Percentiles rank a stretch among this genome's conserved stretches.
Conservation (phyloP, 1,140 invertebrate species). For the Eriocheir sinensis region DNA sequence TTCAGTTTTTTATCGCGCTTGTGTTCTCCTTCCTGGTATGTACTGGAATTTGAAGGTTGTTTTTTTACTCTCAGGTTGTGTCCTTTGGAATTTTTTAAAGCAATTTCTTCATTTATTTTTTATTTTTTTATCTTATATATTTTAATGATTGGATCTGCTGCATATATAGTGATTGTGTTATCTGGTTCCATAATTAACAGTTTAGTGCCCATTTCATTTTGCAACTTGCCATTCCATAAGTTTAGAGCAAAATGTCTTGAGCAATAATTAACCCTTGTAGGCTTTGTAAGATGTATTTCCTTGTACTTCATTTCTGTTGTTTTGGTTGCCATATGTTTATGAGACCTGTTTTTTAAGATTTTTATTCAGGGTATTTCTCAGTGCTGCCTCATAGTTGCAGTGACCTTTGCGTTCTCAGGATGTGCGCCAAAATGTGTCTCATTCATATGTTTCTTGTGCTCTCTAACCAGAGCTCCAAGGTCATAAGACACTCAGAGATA, state of each 20-base stretch:
- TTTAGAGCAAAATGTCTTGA: not conserved
- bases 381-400: not conserved
- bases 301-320: too few relatives aligned
- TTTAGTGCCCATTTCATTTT: not conserved
- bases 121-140: not conserved
- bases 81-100: not conserved
- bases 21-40: not conserved
- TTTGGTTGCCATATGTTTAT: not conserved
- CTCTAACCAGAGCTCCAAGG: too few relatives aligned
- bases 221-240: not conserved
- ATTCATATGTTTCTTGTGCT: not conserved
- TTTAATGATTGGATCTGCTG: not conserved
- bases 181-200: not conserved
- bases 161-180: not conserved
- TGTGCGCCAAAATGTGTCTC: not conserved
- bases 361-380: slow-evolving; percentile 4
- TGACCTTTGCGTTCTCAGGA: not conserved
- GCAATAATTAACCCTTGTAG: too few relatives aligned
- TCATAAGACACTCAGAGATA: not conserved
- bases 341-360: not conserved
- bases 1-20: not conserved
- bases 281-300: too few relatives aligned
- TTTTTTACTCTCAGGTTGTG: not conserved
- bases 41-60: not conserved
- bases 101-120: too few relatives aligned